phyloP scores from a whole-genome alignment of 2,888 invertebrate species.

The Helobdella robusta region DNA sequence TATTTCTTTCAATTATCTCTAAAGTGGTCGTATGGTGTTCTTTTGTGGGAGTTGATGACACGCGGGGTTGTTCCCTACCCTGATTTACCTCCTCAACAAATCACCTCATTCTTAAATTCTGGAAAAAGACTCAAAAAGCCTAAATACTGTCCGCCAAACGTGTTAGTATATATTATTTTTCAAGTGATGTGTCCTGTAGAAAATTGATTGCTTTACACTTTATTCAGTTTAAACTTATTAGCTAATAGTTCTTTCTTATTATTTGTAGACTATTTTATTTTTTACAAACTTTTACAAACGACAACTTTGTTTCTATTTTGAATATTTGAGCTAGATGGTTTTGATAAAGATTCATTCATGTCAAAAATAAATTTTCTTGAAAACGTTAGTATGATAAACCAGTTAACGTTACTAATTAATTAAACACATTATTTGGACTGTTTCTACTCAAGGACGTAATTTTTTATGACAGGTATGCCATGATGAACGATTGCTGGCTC shows the following conservation, averaged over 20 bases:
- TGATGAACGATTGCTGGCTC: conserved; percentile 36
- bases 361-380: no score
- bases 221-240: neutral
- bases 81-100: conserved; percentile 51
- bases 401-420: neutral
- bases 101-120: conserved; percentile 49
- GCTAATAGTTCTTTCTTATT: neutral
- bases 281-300: no score
- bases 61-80: conserved; percentile 52
- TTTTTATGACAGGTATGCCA: conserved; percentile 31
- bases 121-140: conserved; percentile 51
- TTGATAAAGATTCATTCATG: no score
- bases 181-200: neutral
- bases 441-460: neutral
- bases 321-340: no score
- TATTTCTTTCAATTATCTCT: no score
- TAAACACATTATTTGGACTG: neutral
- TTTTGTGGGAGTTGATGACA: conserved; percentile 53
- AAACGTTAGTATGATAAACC: neutral
- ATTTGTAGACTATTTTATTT: no score
- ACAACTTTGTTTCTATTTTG: no score
- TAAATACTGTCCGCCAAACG: conserved; percentile 50
- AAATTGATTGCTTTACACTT: neutral
- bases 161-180: conserved; percentile 29
- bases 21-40: conserved; percentile 53